Evolutionary conservation across 1,140 invertebrate species (phyloP), one percentile per base, ranked within the genome.

Genomic region (Papilio machaon): DNA sequence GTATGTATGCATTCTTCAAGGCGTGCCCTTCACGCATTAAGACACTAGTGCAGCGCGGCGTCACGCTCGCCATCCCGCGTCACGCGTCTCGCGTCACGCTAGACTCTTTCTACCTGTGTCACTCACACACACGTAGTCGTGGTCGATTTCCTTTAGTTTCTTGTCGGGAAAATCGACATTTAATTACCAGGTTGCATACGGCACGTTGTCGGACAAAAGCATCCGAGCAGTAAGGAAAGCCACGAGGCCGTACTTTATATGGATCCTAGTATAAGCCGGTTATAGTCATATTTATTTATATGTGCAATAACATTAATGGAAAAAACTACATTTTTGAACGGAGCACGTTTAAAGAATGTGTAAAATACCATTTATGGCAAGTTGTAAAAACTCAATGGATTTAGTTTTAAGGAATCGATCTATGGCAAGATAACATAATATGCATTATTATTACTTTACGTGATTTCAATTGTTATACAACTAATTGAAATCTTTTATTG

Each of bases 111-210:
- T 17, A 52, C 5, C 15, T 58, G 54, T 58, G 6, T 58, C 54
- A 17, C 54, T 58, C 54, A 58, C 54, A 58, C 54, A 58, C 49
- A 43, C 38, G 23, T 7, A 7, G 60, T 30, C 60, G 7, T 13
- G 15, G 23, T 70, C 30, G 76, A 64, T 78, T 78, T 78, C 76
- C 76, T 54, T 78, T 64, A 17, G 54, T 78, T 64, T 60, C 76
- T 78, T 54, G 52, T 54, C 64, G 11, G 54, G 76, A 54, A 78
- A 78, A 78, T 78, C 35, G 38, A 60, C 76, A 78, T 78, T 78
- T 64, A 78, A 78, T 78, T 78, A 78, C 54, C n/a, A 52, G 43
- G 8, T 11, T 19, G 11, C 54, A 38, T 13, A 54, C 54, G 13
- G 35, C 23, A 15, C 76, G 17, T 60, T 15, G 15, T n/a, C 54